Conservation (phyloP, 2,113 vertebrate species). For the Dipodomys ordii region DNA sequence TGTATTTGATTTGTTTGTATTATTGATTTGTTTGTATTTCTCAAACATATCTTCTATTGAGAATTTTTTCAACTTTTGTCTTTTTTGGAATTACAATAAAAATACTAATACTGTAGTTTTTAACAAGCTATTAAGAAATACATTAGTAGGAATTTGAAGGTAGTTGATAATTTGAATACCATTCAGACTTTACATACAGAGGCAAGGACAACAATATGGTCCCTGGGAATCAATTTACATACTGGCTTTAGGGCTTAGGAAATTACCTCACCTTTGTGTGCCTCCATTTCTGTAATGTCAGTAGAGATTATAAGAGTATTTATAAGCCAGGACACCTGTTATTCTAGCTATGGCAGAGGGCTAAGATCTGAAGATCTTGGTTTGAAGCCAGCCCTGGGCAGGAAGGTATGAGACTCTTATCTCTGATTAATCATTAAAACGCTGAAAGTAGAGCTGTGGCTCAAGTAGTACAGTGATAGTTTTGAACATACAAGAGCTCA, state of each 20-base stretch:
- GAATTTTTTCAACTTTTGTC: conserved; percentile 25
- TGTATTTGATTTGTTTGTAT: too few species aligned
- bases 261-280: neutral
- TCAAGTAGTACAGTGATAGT: too few species aligned
- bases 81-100: conserved; percentile 28
- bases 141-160: neutral
- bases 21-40: neutral
- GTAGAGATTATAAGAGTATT: neutral
- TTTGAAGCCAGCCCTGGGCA: too few species aligned
- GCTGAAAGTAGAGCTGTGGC: too few species aligned
- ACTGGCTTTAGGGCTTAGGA: neutral
- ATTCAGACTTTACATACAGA: conserved; percentile 12
- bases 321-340: neutral
- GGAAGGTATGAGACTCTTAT: too few species aligned
- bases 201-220: neutral
- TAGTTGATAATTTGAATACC: conserved; percentile 19
- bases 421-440: too few species aligned
- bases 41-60: conserved; percentile 36
- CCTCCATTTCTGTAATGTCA: neutral
- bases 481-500: too few species aligned
- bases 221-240: neutral
- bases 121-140: neutral
- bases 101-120: neutral
- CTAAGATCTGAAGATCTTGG: too few species aligned
- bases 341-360: too few species aligned